A percentile compares a stretch with the other conserved stretches of the same genome.
Conservation (phyloP, 2,113 vertebrate genomes). For the Corydoras sp. region DNA sequence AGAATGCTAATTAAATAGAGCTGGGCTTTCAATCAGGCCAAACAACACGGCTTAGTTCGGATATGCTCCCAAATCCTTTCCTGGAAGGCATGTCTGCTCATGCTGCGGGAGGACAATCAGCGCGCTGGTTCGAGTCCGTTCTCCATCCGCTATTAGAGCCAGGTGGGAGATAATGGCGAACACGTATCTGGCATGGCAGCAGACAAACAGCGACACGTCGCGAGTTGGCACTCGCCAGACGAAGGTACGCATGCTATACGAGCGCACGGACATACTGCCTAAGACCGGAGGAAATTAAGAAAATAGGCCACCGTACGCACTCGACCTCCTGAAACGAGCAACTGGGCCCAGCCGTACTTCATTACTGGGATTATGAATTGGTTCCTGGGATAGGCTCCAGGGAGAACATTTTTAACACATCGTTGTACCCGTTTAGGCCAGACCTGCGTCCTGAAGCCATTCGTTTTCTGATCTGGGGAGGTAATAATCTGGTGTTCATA, state of each 20-base stretch:
- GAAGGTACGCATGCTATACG: constrained; percentile 17
- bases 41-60: constrained; percentile 11
- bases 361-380: constrained; percentile 38
- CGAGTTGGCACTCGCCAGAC: not conserved
- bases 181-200: constrained; percentile 8
- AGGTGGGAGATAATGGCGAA: constrained; percentile 20
- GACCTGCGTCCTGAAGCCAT: not conserved
- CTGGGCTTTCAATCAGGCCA: constrained; percentile 17
- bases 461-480: too few relatives aligned
- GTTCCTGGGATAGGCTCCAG: constrained; percentile 28
- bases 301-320: constrained; percentile 27
- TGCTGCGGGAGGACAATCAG: not conserved
- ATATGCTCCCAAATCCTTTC: constrained; percentile 3
- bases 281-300: not conserved
- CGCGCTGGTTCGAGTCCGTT: constrained; percentile 16
- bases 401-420: not conserved
- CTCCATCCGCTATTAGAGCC: constrained; percentile 19
- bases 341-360: constrained; percentile 34
- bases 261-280: not conserved
- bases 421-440: too few relatives aligned
- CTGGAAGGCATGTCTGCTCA: constrained; percentile 11
- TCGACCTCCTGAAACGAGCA: constrained; percentile 40
- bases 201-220: constrained; percentile 5
- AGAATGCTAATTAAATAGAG: constrained; percentile 15
- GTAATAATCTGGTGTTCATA: too few relatives aligned